A percentile compares a stretch with the other conserved stretches of the same genome.
Conservation (phyloP, 2,797 vertebrate genomes). For the Poeciliopsis turneri region DNA sequence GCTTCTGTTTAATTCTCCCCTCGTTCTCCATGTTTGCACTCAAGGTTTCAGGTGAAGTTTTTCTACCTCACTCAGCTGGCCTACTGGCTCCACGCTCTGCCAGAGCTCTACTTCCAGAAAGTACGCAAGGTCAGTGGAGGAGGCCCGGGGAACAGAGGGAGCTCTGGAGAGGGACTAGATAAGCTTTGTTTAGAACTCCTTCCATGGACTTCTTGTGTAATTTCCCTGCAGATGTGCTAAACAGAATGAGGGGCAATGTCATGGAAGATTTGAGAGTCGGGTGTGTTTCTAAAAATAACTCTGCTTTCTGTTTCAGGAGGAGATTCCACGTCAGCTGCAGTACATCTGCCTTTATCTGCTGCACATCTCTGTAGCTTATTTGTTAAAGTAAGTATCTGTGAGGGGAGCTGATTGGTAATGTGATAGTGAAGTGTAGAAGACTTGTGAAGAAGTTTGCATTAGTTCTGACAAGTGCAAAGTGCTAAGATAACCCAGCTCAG, state of each 20-base stretch:
- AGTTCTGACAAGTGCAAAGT: neutral
- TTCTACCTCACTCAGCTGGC: constrained; percentile 98
- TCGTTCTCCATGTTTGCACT: constrained; percentile 16
- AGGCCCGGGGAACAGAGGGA: constrained; percentile 50
- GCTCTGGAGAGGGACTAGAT: constrained; percentile 38
- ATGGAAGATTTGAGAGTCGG: neutral
- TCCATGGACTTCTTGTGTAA: neutral
- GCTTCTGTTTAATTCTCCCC: neutral
- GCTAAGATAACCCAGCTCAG: neutral
- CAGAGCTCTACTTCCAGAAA: constrained; percentile 99
- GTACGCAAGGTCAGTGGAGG: constrained; percentile 92
- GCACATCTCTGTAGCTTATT: constrained; percentile 92
- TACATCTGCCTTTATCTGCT: constrained; percentile 94
- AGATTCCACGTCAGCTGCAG: constrained; percentile 92
- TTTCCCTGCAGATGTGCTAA: constrained; percentile 11
- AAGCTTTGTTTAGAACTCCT: constrained; percentile 32
- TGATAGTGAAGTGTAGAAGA: neutral
- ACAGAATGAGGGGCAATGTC: neutral
- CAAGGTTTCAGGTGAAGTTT: constrained; percentile 98
- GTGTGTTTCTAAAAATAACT: constrained; percentile 28
- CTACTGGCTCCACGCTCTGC: constrained; percentile 95
- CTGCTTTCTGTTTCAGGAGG: constrained; percentile 85
- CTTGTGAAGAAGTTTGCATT: neutral
- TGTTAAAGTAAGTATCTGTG: constrained; percentile 89
- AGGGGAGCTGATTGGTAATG: neutral